Percentiles rank a stretch among this genome's conserved stretches.
phyloP scores from a whole-genome alignment of 30 jellyfish, hydroid and myxozoan species.

The Pelagia noctiluca region DNA sequence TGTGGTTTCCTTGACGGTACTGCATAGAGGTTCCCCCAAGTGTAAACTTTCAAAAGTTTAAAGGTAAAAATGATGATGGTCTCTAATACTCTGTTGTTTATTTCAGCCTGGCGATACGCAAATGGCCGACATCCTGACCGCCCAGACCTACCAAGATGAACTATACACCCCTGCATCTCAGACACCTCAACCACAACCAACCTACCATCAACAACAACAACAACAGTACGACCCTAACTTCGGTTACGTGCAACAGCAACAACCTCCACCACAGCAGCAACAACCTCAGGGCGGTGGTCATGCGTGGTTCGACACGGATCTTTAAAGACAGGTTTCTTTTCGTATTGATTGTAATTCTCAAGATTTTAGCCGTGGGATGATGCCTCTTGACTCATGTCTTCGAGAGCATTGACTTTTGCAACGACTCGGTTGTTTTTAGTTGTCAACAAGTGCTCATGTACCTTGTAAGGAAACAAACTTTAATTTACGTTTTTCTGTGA shows the following conservation, averaged over 20 bases:
- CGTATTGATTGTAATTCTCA: no score
- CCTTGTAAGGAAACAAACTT: no score
- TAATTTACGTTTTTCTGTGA: no score
- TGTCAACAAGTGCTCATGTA: no score
- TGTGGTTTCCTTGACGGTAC: no score
- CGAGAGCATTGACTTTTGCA: no score
- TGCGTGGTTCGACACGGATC: slow-evolving; percentile 98
- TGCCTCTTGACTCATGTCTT: no score
- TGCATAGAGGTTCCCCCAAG: no score
- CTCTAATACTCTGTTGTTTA: background rate
- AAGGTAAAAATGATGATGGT: no score
- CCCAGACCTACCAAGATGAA: slow-evolving; percentile 98
- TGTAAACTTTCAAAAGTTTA: no score
- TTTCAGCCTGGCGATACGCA: slow-evolving; percentile 99
- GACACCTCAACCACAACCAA: slow-evolving; percentile 75
- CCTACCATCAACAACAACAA: slow-evolving; percentile 74
- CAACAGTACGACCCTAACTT: slow-evolving; percentile 71
- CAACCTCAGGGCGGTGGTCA: slow-evolving; percentile 86
- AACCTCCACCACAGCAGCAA: slow-evolving; percentile 72
- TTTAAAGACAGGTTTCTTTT: slow-evolving; percentile 48
- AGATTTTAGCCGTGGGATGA: no score
- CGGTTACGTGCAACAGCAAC: slow-evolving; percentile 76
- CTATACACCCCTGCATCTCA: slow-evolving; percentile 89
- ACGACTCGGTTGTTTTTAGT: no score
- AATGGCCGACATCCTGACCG: slow-evolving; percentile 98